Evolutionary conservation across 2,888 invertebrate species (phyloP), one percentile per base, ranked within the genome.

Genomic region (Oxyteleia sp.): DNA sequence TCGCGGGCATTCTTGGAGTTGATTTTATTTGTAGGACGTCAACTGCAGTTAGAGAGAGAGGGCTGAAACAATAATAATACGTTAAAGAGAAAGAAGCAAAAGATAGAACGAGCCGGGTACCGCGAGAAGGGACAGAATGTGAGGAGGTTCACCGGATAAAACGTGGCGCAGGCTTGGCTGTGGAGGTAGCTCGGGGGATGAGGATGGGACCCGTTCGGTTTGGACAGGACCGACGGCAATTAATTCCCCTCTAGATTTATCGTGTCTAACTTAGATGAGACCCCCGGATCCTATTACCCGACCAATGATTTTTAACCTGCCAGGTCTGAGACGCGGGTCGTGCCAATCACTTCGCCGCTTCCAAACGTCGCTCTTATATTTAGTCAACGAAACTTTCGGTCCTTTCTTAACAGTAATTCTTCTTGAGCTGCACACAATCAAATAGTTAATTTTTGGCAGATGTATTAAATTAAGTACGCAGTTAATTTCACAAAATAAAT

Each of bases 11-110:
- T 92, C 92, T 90, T 90, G 88, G 89, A 91, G 91, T 90, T 90
- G 92, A 92, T 92, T 92, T 92, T 92, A 92, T 92, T 92, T 92
- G 92, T 92, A 91, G 90, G 90, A 91, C 90, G 92, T 92, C 78
- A 78, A 76, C 84, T 69, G 35, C 47, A 75, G 71, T 82, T 68
- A 74, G 68, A 47, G 35, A 38, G 74, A 78, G 68, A 55, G 57
- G 61, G 72, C 47, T 51, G 71, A 47, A 51, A 32, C 69, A 61
- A 53, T 53, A 53, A 59, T 61, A 61, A 49, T 29, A 61, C 38
- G 51, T 32, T 55, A 26, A 49, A 59, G 76, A 75, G 74, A 81
- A 80, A 69, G 84, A 68, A 68, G 78, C 41, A 63, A 75, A 66
- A 71, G 84, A 72, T 71, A 75, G 85, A 72, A 71, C 76, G 55